phyloP scores from a whole-genome alignment of 2,888 invertebrate species.

The Chymomyza caudatula region DNA sequence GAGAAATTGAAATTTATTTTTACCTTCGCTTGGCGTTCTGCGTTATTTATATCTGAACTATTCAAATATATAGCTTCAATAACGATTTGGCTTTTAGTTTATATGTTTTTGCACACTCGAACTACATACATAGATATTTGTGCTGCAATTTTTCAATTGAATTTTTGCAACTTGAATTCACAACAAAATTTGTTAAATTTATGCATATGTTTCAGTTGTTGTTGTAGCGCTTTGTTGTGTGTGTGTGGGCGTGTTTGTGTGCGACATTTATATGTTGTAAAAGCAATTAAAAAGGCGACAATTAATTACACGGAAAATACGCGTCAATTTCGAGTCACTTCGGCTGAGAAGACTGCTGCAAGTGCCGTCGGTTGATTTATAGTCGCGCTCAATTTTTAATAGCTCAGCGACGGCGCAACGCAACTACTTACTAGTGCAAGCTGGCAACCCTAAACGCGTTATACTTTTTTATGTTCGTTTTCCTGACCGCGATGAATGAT shows the following conservation, averaged over 20 bases:
- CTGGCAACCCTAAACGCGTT: conserved; percentile 33
- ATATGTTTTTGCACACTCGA: conserved; percentile 20
- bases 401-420: conserved; percentile 55
- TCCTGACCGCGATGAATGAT: neutral
- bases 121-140: conserved; percentile 27
- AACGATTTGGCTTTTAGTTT: conserved; percentile 9
- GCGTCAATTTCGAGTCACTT: conserved; percentile 15
- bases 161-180: conserved; percentile 53
- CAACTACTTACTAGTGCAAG: conserved; percentile 3
- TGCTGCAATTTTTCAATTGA: conserved; percentile 39
- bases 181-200: conserved; percentile 68
- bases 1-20: conserved; percentile 30
- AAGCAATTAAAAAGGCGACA: conserved; percentile 63
- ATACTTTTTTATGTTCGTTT: conserved; percentile 52
- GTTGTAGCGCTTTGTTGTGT: too few species aligned
- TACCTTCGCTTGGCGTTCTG: conserved; percentile 17
- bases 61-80: neutral
- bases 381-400: conserved; percentile 64
- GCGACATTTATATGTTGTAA: conserved; percentile 65
- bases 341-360: conserved; percentile 24
- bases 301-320: conserved; percentile 66
- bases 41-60: neutral
- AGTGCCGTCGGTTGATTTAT: conserved; percentile 63
- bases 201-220: conserved; percentile 44
- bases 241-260: conserved; percentile 24